These are phyloP conservation scores for Manis pentadactyla DNA, from an alignment of 2,797 vertebrate species.

Conservation along the genomic window DNA sequence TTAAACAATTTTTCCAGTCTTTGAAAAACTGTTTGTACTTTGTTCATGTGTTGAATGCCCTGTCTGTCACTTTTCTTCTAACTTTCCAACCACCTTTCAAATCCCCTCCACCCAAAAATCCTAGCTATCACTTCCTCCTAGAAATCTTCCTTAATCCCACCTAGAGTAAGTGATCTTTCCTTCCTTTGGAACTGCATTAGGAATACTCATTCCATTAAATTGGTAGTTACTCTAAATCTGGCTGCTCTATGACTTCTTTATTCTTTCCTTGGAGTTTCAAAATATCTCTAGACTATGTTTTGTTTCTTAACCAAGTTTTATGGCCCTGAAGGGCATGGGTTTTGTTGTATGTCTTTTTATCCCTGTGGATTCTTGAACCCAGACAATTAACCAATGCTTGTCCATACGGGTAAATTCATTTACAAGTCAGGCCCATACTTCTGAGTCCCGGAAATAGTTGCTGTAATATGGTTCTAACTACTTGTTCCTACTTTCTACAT, in stretches of 20 bases:
- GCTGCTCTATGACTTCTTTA: neutral
- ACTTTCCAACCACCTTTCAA: neutral
- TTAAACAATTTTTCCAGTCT: neutral
- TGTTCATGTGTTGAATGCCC: neutral
- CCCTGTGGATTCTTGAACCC: neutral
- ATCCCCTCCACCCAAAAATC: neutral
- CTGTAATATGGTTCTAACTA: neutral
- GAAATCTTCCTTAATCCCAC: neutral
- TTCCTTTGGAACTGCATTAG: neutral
- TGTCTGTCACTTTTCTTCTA: neutral
- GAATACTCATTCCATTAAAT: neutral
- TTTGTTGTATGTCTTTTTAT: neutral
- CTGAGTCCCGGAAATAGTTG: neutral
- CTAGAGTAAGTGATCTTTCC: neutral
- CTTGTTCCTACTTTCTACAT: neutral
- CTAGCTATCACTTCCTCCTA: neutral
- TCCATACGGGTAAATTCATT: neutral
- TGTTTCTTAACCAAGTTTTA: neutral
- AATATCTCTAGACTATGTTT: neutral
- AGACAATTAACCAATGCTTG: constrained; percentile 1
- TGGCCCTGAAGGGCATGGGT: neutral
- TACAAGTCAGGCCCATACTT: neutral
- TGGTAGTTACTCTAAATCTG: neutral
- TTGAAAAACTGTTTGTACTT: neutral
- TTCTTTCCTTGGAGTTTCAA: neutral